These are phyloP conservation scores for Dryoscopus gambensis DNA, from an alignment of 2,113 vertebrate species.

Conservation along the genomic window DNA sequence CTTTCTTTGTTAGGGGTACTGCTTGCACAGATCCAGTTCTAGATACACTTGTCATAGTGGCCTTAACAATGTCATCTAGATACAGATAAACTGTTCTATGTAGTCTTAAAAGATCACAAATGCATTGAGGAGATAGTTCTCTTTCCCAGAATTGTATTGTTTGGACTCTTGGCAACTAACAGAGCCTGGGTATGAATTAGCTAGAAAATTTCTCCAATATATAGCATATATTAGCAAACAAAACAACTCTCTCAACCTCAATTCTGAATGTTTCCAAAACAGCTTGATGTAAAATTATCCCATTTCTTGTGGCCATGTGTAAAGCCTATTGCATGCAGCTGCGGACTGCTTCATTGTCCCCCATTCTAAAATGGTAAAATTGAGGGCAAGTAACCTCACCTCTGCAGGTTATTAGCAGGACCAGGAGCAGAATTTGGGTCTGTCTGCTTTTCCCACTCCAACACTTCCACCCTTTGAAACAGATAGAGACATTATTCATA, in stretches of 20 bases:
- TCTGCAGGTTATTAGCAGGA: not conserved
- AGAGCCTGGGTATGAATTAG: not conserved
- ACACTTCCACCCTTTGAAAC: not conserved
- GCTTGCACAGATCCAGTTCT: not conserved
- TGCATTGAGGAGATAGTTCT: not conserved
- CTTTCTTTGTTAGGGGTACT: not conserved
- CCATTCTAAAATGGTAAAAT: not conserved
- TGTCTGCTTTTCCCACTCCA: not conserved
- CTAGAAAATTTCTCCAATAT: not conserved
- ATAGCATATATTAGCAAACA: not conserved
- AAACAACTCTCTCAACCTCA: not conserved
- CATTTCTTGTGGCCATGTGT: not conserved
- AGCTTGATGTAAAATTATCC: not conserved
- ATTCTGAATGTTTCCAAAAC: not conserved
- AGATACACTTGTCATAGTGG: not conserved
- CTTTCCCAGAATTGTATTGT: not conserved
- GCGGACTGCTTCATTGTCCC: not conserved
- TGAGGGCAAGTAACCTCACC: not conserved
- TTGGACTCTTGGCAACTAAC: not conserved
- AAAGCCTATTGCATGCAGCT: not conserved
- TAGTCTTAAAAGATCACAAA: not conserved
- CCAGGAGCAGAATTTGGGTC: not conserved
- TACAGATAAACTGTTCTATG: not conserved
- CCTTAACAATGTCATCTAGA: not conserved
- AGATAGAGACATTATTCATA: not conserved